A percentile compares a stretch with the other conserved stretches of the same genome.
Evolutionary conservation across 1,140 invertebrate genomes (phyloP).

Genomic region (Temnothorax curvispinosus): DNA sequence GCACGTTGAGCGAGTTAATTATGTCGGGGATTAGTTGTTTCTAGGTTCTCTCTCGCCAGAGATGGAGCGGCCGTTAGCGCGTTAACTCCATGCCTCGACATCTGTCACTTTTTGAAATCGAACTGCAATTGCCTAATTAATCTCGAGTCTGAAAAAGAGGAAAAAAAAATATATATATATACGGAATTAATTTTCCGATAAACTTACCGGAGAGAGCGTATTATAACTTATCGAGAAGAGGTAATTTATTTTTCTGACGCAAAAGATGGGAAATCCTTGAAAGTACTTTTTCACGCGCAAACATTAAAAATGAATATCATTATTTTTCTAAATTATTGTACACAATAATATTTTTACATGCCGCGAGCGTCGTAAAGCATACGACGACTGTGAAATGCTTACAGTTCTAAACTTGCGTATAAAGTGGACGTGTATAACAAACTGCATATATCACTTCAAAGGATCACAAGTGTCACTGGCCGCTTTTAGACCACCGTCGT

Average conservation of each 20-base stretch:
- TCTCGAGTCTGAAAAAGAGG: background rate
- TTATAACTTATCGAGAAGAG: background rate
- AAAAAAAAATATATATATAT: too few species aligned
- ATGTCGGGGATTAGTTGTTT: conserved; percentile 57
- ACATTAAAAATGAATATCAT: background rate
- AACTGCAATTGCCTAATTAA: conserved; percentile 5
- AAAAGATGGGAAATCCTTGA: background rate
- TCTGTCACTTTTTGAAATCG: conserved; percentile 3
- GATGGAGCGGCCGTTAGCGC: conserved; percentile 3
- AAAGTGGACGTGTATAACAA: conserved; percentile 8
- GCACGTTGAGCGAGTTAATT: conserved; percentile 49
- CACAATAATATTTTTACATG: background rate
- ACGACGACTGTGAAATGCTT: background rate
- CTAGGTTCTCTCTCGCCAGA: background rate
- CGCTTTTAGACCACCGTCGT: conserved; percentile 22
- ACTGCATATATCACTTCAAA: conserved; percentile 22
- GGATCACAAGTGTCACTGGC: conserved; percentile 20
- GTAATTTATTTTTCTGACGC: background rate
- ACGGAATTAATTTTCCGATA: background rate
- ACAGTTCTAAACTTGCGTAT: background rate
- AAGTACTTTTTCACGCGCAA: background rate
- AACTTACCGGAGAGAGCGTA: background rate
- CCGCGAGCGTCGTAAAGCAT: background rate
- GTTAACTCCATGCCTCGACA: conserved; percentile 24
- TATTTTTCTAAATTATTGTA: background rate